Evolutionary conservation across 2,113 vertebrate genomes (phyloP), one percentile per base, ranked within the genome.

Genomic region (Neolamprologus sp.): DNA sequence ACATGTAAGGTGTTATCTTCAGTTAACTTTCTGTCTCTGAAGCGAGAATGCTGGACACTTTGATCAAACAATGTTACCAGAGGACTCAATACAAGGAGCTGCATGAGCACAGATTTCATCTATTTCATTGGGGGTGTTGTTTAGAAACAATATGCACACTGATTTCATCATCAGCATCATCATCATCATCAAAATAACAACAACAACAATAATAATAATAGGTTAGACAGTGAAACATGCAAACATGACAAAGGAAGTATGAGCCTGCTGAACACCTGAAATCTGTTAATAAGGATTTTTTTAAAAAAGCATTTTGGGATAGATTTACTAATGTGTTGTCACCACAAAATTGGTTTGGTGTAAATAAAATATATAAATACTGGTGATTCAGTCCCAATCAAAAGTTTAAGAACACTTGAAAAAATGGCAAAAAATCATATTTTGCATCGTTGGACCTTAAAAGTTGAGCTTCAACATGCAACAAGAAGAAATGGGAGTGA

Each of bases 1-100:
- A 58, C 42, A 87, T 82, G 81, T 90, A 91, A 91, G 78, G 55
- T 14, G 19, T 89, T 93, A 94, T 92, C 87, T 90, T 93, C 82
- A 95, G 89, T 95, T 93, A 92, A 85, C 83, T 85, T 5, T 35
- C 55, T 85, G 82, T 91, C 40, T 73, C 83, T 88, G 68, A 89
- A 88, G 60, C 21, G 60, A 85, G 87, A 92, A 91, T 16, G 73
- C 54, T 14, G 9, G 51, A 81, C 21, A 47, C n/a, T 26, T 16
- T 14, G 19, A 82, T 28, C 28, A 54, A 65, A n/a, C 42, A 45
- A 42, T 60, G 21, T 49, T 10, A 16, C 28, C 42, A 82, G 63
- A 42, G 19, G 33, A 68, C 60, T 13, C n/a, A 16, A 73, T 19
- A 12, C 5, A 4, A 49, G 63, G 37, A 68, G 85, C 73, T 85